A percentile compares a stretch with the other conserved stretches of the same genome.
Evolutionary conservation across 2,888 invertebrate genomes (phyloP).

Genomic region (Margaritifera margaritifera): DNA sequence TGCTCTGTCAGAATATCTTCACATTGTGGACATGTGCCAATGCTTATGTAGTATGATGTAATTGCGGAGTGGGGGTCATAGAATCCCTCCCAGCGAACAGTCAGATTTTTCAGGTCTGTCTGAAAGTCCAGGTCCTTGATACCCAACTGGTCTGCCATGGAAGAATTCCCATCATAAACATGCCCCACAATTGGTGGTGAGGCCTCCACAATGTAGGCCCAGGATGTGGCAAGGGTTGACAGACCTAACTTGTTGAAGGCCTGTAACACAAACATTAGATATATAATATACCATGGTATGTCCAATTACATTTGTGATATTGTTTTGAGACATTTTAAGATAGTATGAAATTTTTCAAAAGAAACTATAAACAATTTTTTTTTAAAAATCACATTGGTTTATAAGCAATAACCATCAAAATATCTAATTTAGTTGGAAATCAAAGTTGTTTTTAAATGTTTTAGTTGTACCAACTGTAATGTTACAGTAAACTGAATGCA

Average conservation of each 20-base stretch:
- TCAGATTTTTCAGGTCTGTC: constrained; percentile 20
- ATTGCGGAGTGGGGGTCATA: constrained; percentile 34
- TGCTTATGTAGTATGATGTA: constrained; percentile 32
- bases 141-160: too few species aligned
- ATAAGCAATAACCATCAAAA: too few species aligned
- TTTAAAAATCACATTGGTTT: too few species aligned
- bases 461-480: too few species aligned
- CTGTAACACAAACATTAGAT: constrained; percentile 3
- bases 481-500: too few species aligned
- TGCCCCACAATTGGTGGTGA: constrained; percentile 18
- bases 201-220: constrained; percentile 18
- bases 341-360: too few species aligned
- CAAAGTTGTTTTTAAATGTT: too few species aligned
- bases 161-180: constrained; percentile 16
- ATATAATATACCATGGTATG: too few species aligned
- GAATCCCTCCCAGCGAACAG: constrained; percentile 40
- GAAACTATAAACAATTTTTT: too few species aligned
- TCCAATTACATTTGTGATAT: too few species aligned
- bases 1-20: constrained; percentile 24
- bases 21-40: constrained; percentile 37
- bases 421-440: too few species aligned
- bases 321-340: too few species aligned
- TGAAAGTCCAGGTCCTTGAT: constrained; percentile 31
- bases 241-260: constrained; percentile 18
- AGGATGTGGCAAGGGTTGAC: constrained; percentile 20